Base-by-base conservation (phyloP, 2,888 invertebrate genomes). In the Azorinus chamasolen region DNA sequence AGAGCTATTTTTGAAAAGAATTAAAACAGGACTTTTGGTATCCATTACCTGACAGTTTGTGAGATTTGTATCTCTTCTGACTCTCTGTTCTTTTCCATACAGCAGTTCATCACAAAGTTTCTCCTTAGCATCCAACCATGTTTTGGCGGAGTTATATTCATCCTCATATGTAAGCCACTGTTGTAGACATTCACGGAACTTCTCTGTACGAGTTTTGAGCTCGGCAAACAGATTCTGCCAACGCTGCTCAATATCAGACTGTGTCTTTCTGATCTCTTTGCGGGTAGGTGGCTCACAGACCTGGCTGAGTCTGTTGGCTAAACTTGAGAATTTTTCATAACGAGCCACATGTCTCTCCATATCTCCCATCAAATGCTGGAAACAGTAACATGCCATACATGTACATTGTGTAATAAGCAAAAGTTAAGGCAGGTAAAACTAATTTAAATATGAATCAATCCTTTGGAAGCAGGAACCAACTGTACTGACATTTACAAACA, bases 121-220 rank as follows among this genome's bases (percentile, higher is more conserved):
- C 74, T 91, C 91, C 71, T 86, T 87, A 22, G 72, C 73, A 46
- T 88, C 88, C 12, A 91, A 80, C 91, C 91, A 90, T 8, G 65
- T 64, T n/a, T 80, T 72, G 5, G 88, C 83, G 20, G 66, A 45
- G n/a, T 58, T 71, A 50, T 87, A 89, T 46, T 88, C 86, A 8
- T 83, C 84, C 74, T 92, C 90, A 68, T 90, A 91, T 12, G 70
- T 71, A 59, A 87, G 71, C 92, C 91, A 92, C 32, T 87, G 83
- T n/a, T 80, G 59, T 24, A 90, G 70, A 75, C 84, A 86, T 4
- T 82, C 81, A 50, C 90, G 87, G 79, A 90, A 89, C 65, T 75
- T 68, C 14, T 76, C 72, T 14, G 84, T 71, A 27, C 87, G 77
- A 2, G 78, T 59, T 5, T 78, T 70, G 8, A 90, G 78, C 48